Percentiles rank a stretch among this genome's conserved stretches.
phyloP scores from a whole-genome alignment of 2,888 invertebrate genomes.

The Luperina nickerlii region DNA sequence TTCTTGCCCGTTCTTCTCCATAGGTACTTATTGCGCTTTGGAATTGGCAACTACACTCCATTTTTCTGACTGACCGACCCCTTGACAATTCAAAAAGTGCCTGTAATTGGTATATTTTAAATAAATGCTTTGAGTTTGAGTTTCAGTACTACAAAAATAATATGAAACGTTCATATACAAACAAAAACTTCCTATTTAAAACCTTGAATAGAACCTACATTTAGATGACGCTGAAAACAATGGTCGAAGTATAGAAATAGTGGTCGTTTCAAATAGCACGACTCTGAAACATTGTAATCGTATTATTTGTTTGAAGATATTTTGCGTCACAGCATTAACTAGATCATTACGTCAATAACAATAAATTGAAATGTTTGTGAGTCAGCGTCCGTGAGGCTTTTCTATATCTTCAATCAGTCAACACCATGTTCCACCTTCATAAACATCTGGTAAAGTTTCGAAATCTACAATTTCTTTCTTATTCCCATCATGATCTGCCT shows the following conservation, averaged over 20 bases:
- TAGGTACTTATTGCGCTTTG: background rate
- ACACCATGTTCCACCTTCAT: background rate
- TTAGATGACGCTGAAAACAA: background rate
- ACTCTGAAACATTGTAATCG: conserved; percentile 31
- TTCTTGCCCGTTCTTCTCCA: background rate
- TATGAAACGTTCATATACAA: background rate
- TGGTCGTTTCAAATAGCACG: conserved; percentile 12
- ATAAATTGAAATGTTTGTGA: conserved; percentile 59
- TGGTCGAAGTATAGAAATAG: conserved; percentile 8
- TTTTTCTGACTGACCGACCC: background rate
- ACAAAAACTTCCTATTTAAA: background rate
- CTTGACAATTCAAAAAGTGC: background rate
- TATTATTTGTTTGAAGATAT: conserved; percentile 29
- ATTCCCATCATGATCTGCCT: background rate
- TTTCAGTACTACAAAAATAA: background rate
- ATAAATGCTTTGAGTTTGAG: too few species aligned
- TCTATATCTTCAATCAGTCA: conserved; percentile 22
- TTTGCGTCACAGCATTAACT: conserved; percentile 40
- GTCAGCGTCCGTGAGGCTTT: conserved; percentile 19
- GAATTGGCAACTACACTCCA: background rate
- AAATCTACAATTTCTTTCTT: background rate
- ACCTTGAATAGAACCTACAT: background rate
- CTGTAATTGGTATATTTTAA: too few species aligned
- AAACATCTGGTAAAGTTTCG: background rate
- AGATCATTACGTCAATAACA: conserved; percentile 47